Evolutionary conservation across 2,113 vertebrate genomes (phyloP).

Genomic region (Proterorhinus semilunaris): DNA sequence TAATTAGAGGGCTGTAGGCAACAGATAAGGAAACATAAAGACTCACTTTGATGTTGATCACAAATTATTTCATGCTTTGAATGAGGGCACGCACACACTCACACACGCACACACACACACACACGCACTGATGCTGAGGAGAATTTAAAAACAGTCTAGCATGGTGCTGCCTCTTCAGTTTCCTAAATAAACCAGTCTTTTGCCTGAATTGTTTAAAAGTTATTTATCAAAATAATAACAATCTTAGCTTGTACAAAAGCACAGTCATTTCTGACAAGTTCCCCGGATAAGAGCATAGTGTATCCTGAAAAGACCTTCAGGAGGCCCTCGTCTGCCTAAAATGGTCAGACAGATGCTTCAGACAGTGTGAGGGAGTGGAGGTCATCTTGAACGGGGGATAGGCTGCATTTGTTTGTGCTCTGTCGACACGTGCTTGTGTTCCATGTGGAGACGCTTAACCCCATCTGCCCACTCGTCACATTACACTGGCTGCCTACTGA

Average conservation of each 20-base stretch:
- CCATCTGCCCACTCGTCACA: too few species aligned
- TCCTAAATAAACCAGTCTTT: neutral
- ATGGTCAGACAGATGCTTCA: too few species aligned
- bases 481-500: too few species aligned
- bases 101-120: constrained; percentile 1
- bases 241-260: neutral
- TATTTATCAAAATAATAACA: neutral
- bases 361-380: too few species aligned
- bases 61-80: constrained; percentile 62
- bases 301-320: too few species aligned
- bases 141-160: neutral
- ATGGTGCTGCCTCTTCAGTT: neutral
- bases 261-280: neutral
- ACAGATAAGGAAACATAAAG: constrained; percentile 68
- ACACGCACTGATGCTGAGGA: neutral
- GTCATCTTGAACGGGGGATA: too few species aligned
- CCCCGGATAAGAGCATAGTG: too few species aligned
- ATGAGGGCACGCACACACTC: constrained; percentile 6
- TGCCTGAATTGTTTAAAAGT: neutral
- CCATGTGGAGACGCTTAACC: too few species aligned
- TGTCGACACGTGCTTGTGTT: too few species aligned
- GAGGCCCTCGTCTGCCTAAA: too few species aligned
- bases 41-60: constrained; percentile 70
- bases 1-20: constrained; percentile 61
- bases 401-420: too few species aligned